Evolutionary conservation across 1,140 invertebrate species (phyloP).

Genomic region (Augochlora pura): DNA sequence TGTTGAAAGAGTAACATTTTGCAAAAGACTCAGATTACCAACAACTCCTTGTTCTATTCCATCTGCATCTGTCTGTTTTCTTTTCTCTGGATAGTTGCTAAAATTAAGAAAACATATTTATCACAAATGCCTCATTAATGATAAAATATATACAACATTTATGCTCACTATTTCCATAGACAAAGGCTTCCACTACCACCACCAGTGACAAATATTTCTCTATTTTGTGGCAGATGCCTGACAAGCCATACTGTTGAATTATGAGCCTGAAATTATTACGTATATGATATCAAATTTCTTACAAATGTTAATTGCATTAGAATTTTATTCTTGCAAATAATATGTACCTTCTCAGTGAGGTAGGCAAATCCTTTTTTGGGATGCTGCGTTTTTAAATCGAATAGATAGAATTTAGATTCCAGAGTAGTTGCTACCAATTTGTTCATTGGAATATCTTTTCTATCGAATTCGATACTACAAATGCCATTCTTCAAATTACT

Average conservation of each 20-base stretch:
- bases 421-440: conserved; percentile 95
- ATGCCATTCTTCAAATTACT: conserved; percentile 97
- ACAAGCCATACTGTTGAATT: conserved; percentile 94
- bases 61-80: conserved; percentile 85
- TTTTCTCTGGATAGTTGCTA: conserved; percentile 91
- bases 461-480: conserved; percentile 94
- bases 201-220: conserved; percentile 95
- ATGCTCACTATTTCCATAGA: conserved; percentile 95
- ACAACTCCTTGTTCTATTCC: conserved; percentile 87
- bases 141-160: neutral
- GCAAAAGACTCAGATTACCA: conserved; percentile 88
- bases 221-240: conserved; percentile 94
- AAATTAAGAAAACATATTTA: conserved; percentile 33
- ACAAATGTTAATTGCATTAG: neutral
- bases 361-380: conserved; percentile 92
- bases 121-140: neutral
- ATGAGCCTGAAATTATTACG: conserved; percentile 82
- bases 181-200: conserved; percentile 93
- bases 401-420: conserved; percentile 95
- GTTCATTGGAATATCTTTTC: conserved; percentile 97
- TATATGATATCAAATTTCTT: conserved; percentile 27
- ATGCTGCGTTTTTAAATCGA: conserved; percentile 93
- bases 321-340: conserved; percentile 6
- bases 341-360: conserved; percentile 85
- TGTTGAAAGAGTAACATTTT: conserved; percentile 90